Conservation (phyloP, 2,797 vertebrate genomes). For the Tenualosa ilisha region DNA sequence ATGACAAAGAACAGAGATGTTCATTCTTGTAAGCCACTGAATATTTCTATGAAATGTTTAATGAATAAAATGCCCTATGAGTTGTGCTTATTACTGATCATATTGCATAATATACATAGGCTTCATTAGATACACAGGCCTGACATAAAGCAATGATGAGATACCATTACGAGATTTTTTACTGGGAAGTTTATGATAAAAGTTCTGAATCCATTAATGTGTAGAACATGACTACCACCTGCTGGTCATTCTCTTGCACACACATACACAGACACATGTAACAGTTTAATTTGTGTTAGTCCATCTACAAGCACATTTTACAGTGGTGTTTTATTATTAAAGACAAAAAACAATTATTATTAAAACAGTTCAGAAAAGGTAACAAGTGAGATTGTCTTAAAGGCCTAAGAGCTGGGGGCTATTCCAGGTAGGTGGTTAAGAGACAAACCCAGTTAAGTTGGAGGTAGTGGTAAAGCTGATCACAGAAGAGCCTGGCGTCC, state of each 20-base stretch:
- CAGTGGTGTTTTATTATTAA: neutral
- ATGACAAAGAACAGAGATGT: no score
- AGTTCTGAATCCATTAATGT: neutral
- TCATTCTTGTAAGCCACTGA: no score
- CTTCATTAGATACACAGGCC: neutral
- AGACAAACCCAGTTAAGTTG: no score
- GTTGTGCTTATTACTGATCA: neutral
- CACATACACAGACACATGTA: neutral
- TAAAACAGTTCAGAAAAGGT: conserved; percentile 36
- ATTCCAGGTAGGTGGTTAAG: no score
- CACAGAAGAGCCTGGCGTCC: no score
- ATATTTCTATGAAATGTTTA: no score
- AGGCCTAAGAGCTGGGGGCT: neutral
- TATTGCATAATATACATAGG: neutral
- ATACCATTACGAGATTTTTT: neutral
- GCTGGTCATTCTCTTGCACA: neutral
- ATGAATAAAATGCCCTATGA: no score
- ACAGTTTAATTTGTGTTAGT: neutral
- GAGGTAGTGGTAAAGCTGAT: no score
- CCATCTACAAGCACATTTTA: neutral
- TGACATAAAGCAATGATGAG: neutral
- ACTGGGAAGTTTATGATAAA: neutral
- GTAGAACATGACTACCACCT: neutral
- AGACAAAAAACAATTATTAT: neutral
- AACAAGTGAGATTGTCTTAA: conserved; percentile 38